Base-by-base conservation (phyloP, 2,113 vertebrate genomes). In the Holacanthus passer region DNA sequence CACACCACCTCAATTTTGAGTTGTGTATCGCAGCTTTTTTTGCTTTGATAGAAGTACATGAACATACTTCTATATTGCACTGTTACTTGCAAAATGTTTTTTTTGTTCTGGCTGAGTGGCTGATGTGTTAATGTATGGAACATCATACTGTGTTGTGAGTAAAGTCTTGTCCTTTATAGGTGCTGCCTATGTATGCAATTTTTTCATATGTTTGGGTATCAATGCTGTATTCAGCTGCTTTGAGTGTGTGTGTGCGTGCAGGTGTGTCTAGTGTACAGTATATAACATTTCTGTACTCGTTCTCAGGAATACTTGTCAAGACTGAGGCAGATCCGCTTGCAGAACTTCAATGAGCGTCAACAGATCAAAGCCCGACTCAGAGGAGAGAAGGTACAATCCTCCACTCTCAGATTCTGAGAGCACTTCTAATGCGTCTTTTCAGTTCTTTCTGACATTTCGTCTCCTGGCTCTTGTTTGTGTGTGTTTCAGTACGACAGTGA, bases 301-400 rank as follows among this genome's bases (percentile, higher is more conserved):
- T 87, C 17, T 82, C 78, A 99, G 98, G 97, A 98, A 81, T 99
- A 99, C 88, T 92, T 99, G 93, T 94, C 97, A 52, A 96, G 97
- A 83, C 91, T 99, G 82, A 96, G 96, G 73, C 98, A 99, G 91
- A 99, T 99, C 90, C 95, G 98, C 66, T 91, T 99, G 87, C 98
- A 99, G 87, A 99, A 99, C 94, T 99, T 99, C 77, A 99, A 99
- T 73, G 98, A 99, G 86, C 96, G 98, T 50, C 98, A 98, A 78
- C 96, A 99, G 94, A 97, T 99, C 82, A 98, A 96, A 97, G 98
- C 98, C 27, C 96, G 96, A 76, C 96, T 99, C 90, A 93, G 96
- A 94, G 98, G 98, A 92, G 97, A 97, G 88, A 98, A 97, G 96
- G 98, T 96, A 93, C 43, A 12, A 53, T 48, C 58, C 45, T 59